These are phyloP conservation scores for Magallana angulata DNA, from an alignment of 1,140 invertebrate species.

Conservation along the genomic window DNA sequence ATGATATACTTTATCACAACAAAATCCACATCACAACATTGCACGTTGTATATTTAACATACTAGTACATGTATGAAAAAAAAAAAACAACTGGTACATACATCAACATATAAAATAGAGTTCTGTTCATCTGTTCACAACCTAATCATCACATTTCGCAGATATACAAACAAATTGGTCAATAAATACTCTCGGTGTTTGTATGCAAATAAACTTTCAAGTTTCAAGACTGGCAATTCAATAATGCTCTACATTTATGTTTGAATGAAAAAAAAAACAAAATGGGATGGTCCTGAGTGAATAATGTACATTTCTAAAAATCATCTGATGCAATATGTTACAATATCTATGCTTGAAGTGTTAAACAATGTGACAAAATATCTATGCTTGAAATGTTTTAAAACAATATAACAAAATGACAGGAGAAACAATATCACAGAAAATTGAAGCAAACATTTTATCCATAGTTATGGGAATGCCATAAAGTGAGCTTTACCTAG, in stretches of 20 bases:
- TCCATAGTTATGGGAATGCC: background rate
- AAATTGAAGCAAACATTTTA: background rate
- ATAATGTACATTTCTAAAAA: background rate
- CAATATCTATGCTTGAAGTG: background rate
- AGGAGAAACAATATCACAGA: constrained; percentile 4
- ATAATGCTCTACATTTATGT: no score
- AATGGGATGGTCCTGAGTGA: background rate
- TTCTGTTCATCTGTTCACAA: constrained; percentile 3
- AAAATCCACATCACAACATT: constrained; percentile 13
- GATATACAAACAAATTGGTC: background rate
- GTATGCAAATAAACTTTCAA: background rate
- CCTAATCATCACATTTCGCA: background rate
- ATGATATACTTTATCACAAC: constrained; percentile 9
- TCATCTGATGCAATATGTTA: background rate
- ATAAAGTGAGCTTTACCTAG: background rate
- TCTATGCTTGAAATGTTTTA: background rate
- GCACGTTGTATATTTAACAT: constrained; percentile 11
- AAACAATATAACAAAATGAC: background rate
- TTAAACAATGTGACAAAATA: no score
- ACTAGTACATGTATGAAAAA: background rate
- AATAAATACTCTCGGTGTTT: background rate
- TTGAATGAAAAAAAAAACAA: background rate
- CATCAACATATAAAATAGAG: background rate
- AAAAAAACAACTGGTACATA: background rate
- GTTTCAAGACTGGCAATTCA: no score